A percentile compares a stretch with the other conserved stretches of the same genome.
Evolutionary conservation across 2,113 vertebrate genomes (phyloP).

Genomic region (Oncorhynchus tshawytscha): DNA sequence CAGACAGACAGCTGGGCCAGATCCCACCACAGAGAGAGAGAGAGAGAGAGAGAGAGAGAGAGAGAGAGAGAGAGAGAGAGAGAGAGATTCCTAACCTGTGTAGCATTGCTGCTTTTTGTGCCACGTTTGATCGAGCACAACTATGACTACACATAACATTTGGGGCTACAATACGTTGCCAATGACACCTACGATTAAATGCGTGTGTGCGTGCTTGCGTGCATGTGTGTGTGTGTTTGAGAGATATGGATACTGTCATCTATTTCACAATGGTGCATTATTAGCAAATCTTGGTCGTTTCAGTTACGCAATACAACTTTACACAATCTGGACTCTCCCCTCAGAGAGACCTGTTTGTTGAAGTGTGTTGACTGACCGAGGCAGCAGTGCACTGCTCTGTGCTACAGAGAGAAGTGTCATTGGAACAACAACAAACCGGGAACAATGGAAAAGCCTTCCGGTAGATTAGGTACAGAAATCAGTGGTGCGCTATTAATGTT

Average conservation of each 20-base stretch:
- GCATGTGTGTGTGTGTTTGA: not conserved
- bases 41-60: not conserved
- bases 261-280: not conserved
- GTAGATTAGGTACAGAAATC: constrained; percentile 65
- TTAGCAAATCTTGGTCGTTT: not conserved
- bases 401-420: constrained; percentile 23
- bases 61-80: not conserved
- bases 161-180: not conserved
- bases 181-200: no score
- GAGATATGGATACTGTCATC: no score
- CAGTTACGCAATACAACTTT: not conserved
- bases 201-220: not conserved
- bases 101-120: constrained; percentile 15
- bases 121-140: not conserved
- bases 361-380: not conserved
- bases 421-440: constrained; percentile 46
- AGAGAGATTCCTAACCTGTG: constrained; percentile 4
- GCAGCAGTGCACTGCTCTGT: not conserved
- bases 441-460: constrained; percentile 51
- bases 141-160: constrained; percentile 10
- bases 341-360: not conserved
- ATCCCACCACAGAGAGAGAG: not conserved
- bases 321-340: not conserved
- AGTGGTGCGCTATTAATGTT: constrained; percentile 39
- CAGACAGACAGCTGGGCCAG: not conserved